A percentile compares a stretch with the other conserved stretches of the same genome.
Evolutionary conservation across 2,797 vertebrate genomes (phyloP).

Genomic region (Lepilemur septentrionalis): DNA sequence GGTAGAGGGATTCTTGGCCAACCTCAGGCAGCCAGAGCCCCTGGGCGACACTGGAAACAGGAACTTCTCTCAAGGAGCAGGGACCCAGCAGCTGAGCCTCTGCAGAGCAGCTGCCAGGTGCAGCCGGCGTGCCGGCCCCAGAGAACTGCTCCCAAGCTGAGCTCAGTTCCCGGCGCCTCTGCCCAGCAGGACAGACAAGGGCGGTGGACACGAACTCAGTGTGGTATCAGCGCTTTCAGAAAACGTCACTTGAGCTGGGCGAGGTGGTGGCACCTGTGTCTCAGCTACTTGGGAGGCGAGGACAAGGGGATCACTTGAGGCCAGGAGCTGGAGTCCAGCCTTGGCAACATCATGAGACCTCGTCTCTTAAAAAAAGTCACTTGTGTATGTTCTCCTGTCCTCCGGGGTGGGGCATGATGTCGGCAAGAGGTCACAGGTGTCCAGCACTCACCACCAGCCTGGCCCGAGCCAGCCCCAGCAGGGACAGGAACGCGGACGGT

Average conservation of each 20-base stretch:
- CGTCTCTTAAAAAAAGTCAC: not conserved
- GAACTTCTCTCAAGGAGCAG: not conserved
- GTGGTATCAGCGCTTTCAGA: slow-evolving; percentile 39
- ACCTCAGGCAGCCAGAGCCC: not conserved
- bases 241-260: not conserved
- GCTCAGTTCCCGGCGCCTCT: not conserved
- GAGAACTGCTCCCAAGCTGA: not conserved
- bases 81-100: not conserved
- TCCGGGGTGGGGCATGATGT: not conserved
- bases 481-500: rapidly evolving
- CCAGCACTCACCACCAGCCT: not conserved
- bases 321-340: not conserved
- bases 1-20: not conserved
- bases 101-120: not conserved
- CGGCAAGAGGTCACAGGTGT: not conserved
- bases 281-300: not conserved
- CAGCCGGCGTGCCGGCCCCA: not conserved
- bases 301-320: not conserved
- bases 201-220: not conserved
- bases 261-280: not conserved
- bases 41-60: not conserved
- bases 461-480: not conserved
- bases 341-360: not conserved
- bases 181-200: not conserved
- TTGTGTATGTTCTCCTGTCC: slow-evolving; percentile 1